phyloP scores from a whole-genome alignment of 1,140 invertebrate genomes.

The Procambarus virginalis region DNA sequence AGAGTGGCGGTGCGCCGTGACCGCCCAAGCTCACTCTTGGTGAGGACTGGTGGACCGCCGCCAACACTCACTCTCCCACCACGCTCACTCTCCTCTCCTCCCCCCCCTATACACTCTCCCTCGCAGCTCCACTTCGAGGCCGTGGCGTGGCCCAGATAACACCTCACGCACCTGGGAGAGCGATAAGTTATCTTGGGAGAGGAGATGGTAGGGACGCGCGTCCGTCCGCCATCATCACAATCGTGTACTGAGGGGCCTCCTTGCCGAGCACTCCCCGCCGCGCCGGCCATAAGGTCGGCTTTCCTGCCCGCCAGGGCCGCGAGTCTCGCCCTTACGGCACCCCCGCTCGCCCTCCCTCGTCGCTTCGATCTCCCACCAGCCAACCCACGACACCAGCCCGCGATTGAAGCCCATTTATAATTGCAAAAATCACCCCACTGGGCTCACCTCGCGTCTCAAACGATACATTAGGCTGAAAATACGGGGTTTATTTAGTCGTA shows the following conservation, averaged over 20 bases:
- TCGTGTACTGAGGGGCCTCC: conserved; percentile 57
- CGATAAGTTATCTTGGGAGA: conserved; percentile 59
- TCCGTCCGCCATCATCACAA: conserved; percentile 62
- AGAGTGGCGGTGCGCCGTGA: conserved; percentile 3
- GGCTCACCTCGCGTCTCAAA: too few relatives aligned
- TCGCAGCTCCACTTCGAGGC: not conserved
- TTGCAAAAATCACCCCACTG: too few relatives aligned
- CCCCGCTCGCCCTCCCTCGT: conserved; percentile 38
- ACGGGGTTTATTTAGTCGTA: too few relatives aligned
- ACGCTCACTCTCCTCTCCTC: conserved; percentile 13
- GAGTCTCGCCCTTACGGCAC: conserved; percentile 27
- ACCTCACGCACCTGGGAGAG: conserved; percentile 41
- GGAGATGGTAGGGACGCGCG: conserved; percentile 41
- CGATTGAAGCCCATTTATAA: not conserved
- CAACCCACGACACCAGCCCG: not conserved
- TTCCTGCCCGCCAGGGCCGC: not conserved
- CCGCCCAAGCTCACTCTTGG: conserved; percentile 16
- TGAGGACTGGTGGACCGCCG: conserved; percentile 20
- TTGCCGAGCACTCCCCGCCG: conserved; percentile 61
- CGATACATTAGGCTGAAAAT: too few relatives aligned
- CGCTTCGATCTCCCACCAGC: conserved; percentile 58
- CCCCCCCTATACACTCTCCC: not conserved
- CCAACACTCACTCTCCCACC: conserved; percentile 40
- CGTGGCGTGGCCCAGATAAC: not conserved
- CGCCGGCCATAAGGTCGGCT: conserved; percentile 18